phyloP scores from a whole-genome alignment of 2,888 invertebrate species.

The Koerneria pararmatus region DNA sequence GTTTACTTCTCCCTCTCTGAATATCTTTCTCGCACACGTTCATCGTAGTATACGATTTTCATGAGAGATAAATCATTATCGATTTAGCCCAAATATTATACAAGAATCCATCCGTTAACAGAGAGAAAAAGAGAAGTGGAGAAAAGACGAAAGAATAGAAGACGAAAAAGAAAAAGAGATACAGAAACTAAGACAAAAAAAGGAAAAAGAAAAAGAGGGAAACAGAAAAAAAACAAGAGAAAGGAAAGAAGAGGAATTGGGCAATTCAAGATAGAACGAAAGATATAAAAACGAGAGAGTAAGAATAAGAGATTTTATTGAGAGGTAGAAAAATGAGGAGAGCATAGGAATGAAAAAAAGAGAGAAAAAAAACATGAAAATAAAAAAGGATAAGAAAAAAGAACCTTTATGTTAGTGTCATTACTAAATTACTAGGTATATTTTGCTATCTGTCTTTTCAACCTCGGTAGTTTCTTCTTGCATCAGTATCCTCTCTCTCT shows the following conservation, averaged over 20 bases:
- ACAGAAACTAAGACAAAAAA: slow-evolving; percentile 18
- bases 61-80: too few relatives aligned
- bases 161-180: slow-evolving; percentile 22
- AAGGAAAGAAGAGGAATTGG: slow-evolving; percentile 7
- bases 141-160: too few relatives aligned
- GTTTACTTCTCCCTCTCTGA: too few relatives aligned
- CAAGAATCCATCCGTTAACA: not conserved
- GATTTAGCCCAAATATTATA: too few relatives aligned
- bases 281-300: not conserved
- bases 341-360: not conserved
- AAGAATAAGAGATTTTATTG: not conserved
- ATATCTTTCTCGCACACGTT: too few relatives aligned
- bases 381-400: not conserved
- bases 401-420: too few relatives aligned
- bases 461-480: too few relatives aligned
- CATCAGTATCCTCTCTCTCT: slow-evolving; percentile 8
- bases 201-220: slow-evolving; percentile 1
- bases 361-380: not conserved
- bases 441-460: too few relatives aligned
- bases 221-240: not conserved
- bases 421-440: too few relatives aligned
- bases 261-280: not conserved
- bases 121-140: slow-evolving; percentile 11
- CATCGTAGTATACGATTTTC: too few relatives aligned
- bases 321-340: not conserved